These are phyloP conservation scores for Micrasema minimum DNA, from an alignment of 1,140 invertebrate genomes.

Conservation along the genomic window DNA sequence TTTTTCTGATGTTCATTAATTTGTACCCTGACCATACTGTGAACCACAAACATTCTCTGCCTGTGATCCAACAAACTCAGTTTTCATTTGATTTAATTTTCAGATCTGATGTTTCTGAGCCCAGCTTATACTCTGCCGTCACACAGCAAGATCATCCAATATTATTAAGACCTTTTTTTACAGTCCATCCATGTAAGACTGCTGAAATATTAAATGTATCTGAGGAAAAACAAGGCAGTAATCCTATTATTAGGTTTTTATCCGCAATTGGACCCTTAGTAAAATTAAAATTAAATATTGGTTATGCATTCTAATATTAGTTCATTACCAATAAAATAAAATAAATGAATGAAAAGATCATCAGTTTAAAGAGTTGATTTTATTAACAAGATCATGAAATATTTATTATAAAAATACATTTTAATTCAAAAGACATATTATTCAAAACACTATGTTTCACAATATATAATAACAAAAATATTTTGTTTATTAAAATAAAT, in stretches of 20 bases:
- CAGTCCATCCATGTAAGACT: conserved; percentile 51
- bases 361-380: too few species aligned
- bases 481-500: too few species aligned
- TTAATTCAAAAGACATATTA: too few species aligned
- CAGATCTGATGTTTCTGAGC: conserved; percentile 28
- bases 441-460: too few species aligned
- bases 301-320: conserved; percentile 37
- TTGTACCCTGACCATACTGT: too few species aligned
- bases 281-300: conserved; percentile 38
- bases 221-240: conserved; percentile 1
- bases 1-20: too few species aligned
- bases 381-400: too few species aligned
- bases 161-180: conserved; percentile 44
- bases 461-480: too few species aligned
- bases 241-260: conserved; percentile 46
- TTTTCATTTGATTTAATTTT: conserved; percentile 19
- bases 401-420: too few species aligned
- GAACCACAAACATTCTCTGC: too few species aligned
- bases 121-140: conserved; percentile 40
- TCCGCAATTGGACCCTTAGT: conserved; percentile 47
- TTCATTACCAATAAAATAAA: background rate
- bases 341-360: too few species aligned
- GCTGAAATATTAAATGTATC: conserved; percentile 41
- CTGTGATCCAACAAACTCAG: too few species aligned
- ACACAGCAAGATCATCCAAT: conserved; percentile 52